Evolutionary conservation across 2,888 invertebrate genomes (phyloP).

Genomic region (Galerucella nymphaeae): DNA sequence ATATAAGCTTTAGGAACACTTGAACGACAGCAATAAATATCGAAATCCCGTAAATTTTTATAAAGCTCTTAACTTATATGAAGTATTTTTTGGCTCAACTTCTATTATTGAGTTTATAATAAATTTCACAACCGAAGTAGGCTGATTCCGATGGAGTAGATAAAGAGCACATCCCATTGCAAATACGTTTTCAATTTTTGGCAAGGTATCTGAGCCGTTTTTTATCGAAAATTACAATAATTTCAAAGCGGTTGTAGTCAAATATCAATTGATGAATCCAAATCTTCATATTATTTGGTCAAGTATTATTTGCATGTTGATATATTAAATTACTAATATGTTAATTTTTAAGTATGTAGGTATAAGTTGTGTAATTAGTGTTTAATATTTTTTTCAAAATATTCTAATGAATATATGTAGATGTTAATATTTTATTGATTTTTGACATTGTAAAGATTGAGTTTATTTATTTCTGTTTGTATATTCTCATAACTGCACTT

Average conservation of each 20-base stretch:
- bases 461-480: no score
- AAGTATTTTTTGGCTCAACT: constrained; percentile 29
- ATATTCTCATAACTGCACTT: no score
- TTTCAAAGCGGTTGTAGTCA: constrained; percentile 45
- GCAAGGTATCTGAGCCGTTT: constrained; percentile 42
- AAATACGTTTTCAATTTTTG: constrained; percentile 43
- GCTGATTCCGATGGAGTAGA: constrained; percentile 26
- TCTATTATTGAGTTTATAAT: constrained; percentile 26
- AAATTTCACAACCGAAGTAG: constrained; percentile 25
- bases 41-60: constrained; percentile 4
- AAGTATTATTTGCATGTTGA: no score
- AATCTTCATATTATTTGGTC: no score
- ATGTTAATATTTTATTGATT: no score
- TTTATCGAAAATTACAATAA: constrained; percentile 43
- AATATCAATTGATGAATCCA: constrained; percentile 45
- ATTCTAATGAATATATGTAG: no score
- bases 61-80: constrained; percentile 18
- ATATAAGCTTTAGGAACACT: background rate
- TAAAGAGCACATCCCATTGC: constrained; percentile 5
- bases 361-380: no score
- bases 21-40: constrained; percentile 7
- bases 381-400: no score
- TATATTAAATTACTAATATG: no score
- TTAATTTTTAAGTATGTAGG: no score
- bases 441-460: no score